Conservation (phyloP, 2,797 vertebrate species). For the Acomys russatus region DNA sequence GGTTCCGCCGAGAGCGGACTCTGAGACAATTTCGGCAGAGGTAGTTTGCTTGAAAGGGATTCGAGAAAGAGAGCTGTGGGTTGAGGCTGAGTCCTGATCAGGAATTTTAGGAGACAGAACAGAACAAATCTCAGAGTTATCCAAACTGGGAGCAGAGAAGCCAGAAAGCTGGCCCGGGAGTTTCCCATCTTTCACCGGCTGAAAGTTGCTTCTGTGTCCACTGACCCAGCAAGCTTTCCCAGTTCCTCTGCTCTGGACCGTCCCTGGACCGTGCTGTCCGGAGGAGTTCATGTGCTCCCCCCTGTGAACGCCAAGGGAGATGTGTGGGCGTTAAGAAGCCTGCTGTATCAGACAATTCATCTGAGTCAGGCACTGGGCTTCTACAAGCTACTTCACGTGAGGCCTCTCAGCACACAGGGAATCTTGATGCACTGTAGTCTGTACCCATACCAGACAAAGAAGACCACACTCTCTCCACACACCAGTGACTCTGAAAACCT, state of each 20-base stretch:
- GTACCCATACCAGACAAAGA: not conserved
- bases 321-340: not conserved
- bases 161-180: not conserved
- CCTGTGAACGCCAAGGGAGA: not conserved
- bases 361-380: not conserved
- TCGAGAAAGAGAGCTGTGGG: slow-evolving; percentile 20
- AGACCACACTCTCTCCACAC: not conserved
- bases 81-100: not conserved
- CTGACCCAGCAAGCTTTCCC: not conserved
- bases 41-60: slow-evolving; percentile 4
- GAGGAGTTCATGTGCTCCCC: not conserved
- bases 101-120: not conserved
- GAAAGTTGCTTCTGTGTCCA: not conserved
- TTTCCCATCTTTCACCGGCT: not conserved
- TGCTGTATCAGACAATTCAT: not conserved
- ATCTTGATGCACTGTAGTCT: not conserved
- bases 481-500: slow-evolving; percentile 32
- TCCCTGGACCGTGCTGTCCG: not conserved
- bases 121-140: not conserved
- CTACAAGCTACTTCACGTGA: not conserved
- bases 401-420: not conserved
- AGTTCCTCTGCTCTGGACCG: not conserved
- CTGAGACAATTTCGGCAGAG: not conserved
- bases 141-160: not conserved
- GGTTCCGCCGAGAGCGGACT: slow-evolving; percentile 39